Percentiles rank a stretch among this genome's conserved stretches.
phyloP scores from a whole-genome alignment of 35 echinoderm and acorn worm species.

The Ophiothrix spiculata region DNA sequence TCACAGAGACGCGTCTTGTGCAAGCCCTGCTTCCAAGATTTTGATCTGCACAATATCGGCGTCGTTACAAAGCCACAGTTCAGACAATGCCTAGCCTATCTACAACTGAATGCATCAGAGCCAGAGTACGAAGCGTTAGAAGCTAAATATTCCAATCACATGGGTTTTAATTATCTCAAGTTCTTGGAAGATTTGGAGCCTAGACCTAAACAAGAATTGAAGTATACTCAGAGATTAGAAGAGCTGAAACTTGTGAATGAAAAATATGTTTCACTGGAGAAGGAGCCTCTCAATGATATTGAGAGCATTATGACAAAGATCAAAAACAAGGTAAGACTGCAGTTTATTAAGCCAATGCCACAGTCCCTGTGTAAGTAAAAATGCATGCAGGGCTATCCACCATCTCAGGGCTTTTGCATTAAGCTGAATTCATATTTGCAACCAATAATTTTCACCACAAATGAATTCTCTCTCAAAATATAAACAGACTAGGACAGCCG shows the following conservation, averaged over 20 bases:
- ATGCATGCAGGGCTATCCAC: too few relatives aligned
- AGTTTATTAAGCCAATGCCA: too few relatives aligned
- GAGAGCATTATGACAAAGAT: slow-evolving; percentile 85
- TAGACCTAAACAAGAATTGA: slow-evolving; percentile 58
- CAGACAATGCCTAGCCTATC: slow-evolving; percentile 84
- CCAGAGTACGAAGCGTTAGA: slow-evolving; percentile 76
- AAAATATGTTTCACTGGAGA: slow-evolving; percentile 60
- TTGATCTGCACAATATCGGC: slow-evolving; percentile 93
- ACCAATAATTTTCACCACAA: too few relatives aligned
- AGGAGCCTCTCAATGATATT: slow-evolving; percentile 66
- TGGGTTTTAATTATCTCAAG: slow-evolving; percentile 83
- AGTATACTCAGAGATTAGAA: slow-evolving; percentile 74
- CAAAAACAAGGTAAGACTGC: slow-evolving; percentile 77
- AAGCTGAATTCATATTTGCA: too few relatives aligned
- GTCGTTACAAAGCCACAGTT: slow-evolving; percentile 90
- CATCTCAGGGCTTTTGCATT: too few relatives aligned
- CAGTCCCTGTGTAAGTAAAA: too few relatives aligned
- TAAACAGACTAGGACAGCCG: too few relatives aligned
- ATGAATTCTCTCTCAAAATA: too few relatives aligned
- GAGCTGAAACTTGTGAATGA: slow-evolving; percentile 71
- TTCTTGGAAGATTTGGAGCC: slow-evolving; percentile 91
- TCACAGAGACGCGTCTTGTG: slow-evolving; percentile 74
- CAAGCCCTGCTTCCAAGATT: slow-evolving; percentile 93
- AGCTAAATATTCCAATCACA: slow-evolving; percentile 75
- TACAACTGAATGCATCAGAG: slow-evolving; percentile 73